Evolutionary conservation across 2,797 vertebrate genomes (phyloP), one percentile per base, ranked within the genome.

Genomic region (Gobionotothen gibberifrons): DNA sequence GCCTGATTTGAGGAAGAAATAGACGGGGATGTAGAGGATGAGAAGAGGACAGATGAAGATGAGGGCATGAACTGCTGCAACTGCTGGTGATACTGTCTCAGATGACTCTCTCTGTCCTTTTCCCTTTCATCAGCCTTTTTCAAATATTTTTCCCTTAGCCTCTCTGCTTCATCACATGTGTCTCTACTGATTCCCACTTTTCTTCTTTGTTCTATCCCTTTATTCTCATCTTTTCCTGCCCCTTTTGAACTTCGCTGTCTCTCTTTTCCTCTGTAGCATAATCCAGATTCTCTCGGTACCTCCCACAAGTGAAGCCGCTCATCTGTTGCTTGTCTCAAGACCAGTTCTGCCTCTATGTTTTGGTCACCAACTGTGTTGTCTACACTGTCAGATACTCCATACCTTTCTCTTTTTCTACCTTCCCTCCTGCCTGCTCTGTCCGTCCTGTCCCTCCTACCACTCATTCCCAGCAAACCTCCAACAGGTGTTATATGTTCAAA

Each of bases 51-150:
- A 49, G 77, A 80, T 17, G 73, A 79, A 52, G 76, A 56, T 52
- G 93, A 93, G 49, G 96, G 94, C 1, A 72, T 74, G 57, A 88
- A 87, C 85, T 89, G 88, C 85, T 98, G 97, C 69, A 98, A 95
- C 76, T 96, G 95, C 88, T 96, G 94, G 77, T 98, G 96, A 85
- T 97, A 98, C 74, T 85, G 87, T 66, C 89, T 95, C 71, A 98
- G 85, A 84, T 96, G 97, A 2, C 90, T 94, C 76, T 95, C 93
- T 55, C 93, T 94, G 66, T 96, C 95, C 22, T 89, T 92, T 71
- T 96, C 92, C 56, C 39, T 60, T 62, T 73, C 52, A 26, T 64
- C 42, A 52, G 1, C 40, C 3, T 47, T 84, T 39, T 57, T 40
- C 32, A 76, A 56, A 42, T 71, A 51, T 43, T 8, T 64, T 60